Percentiles rank a stretch among this genome's conserved stretches.
phyloP scores from a whole-genome alignment of 92 coral and sea anemone genomes.

The Parazoanthus darwini region DNA sequence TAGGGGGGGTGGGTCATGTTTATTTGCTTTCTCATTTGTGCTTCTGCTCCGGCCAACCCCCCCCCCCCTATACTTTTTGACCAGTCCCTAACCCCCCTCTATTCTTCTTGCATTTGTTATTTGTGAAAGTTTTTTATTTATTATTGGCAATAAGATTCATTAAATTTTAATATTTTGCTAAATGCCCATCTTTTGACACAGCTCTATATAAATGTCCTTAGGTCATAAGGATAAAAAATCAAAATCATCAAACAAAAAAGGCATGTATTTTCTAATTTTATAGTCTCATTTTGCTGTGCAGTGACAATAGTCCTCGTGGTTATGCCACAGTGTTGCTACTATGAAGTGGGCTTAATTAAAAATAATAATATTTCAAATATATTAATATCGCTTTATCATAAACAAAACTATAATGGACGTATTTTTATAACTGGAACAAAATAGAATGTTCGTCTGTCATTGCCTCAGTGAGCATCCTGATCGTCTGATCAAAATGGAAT shows the following conservation, averaged over 20 bases:
- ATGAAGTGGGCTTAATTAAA: too few relatives aligned
- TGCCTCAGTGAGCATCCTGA: too few relatives aligned
- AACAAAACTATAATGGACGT: too few relatives aligned
- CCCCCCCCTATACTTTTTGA: too few relatives aligned
- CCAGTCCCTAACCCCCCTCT: background rate
- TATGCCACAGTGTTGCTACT: background rate
- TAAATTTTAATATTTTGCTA: slow-evolving; percentile 9
- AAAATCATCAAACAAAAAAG: slow-evolving; percentile 16
- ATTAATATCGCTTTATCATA: too few relatives aligned
- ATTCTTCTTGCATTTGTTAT: slow-evolving; percentile 11
- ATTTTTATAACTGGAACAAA: too few relatives aligned
- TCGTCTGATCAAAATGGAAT: too few relatives aligned
- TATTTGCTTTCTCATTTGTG: too few relatives aligned
- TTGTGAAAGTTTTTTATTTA: slow-evolving; percentile 17
- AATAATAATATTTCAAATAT: too few relatives aligned
- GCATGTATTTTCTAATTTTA: slow-evolving; percentile 16
- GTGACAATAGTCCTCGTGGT: slow-evolving; percentile 16
- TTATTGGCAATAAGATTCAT: slow-evolving; percentile 18
- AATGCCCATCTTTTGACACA: slow-evolving; percentile 6
- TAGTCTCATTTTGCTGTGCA: slow-evolving; percentile 17
- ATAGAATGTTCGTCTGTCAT: too few relatives aligned
- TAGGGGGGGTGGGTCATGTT: too few relatives aligned
- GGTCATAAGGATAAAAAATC: slow-evolving; percentile 9
- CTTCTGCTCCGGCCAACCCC: too few relatives aligned
- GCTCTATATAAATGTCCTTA: background rate